Percentiles rank a stretch among this genome's conserved stretches.
Conservation (phyloP, 23 tunicate genomes). For the Diplosoma virens region DNA sequence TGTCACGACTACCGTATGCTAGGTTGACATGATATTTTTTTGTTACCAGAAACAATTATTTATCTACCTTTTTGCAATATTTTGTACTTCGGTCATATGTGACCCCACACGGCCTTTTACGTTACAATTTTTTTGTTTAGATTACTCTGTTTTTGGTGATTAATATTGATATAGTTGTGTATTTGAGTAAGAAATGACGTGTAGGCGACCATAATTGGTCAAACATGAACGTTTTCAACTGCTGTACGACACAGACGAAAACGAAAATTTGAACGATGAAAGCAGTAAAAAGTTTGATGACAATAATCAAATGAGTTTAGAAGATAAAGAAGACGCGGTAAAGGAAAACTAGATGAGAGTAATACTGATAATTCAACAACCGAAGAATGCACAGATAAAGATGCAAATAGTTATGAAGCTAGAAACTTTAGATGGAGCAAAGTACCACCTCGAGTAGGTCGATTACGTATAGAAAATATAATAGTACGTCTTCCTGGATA, state of each 20-base stretch:
- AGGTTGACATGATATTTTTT: neutral
- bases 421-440: neutral
- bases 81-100: neutral
- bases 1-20: neutral
- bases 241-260: neutral
- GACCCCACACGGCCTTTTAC: neutral
- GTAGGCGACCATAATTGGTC: neutral
- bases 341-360: neutral
- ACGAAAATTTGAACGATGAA: neutral
- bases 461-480: constrained; percentile 4
- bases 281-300: neutral
- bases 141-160: neutral
- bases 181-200: neutral
- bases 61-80: neutral
- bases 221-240: neutral
- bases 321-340: neutral
- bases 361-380: neutral
- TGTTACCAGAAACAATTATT: no score
- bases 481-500: constrained; percentile 3
- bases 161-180: neutral
- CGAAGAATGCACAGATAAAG: neutral
- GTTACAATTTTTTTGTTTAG: neutral
- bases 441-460: neutral
- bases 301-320: neutral
- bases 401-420: neutral